Evolutionary conservation across 1,140 invertebrate species (phyloP), one percentile per base, ranked within the genome.

Genomic region (Trissolcus basalis): DNA sequence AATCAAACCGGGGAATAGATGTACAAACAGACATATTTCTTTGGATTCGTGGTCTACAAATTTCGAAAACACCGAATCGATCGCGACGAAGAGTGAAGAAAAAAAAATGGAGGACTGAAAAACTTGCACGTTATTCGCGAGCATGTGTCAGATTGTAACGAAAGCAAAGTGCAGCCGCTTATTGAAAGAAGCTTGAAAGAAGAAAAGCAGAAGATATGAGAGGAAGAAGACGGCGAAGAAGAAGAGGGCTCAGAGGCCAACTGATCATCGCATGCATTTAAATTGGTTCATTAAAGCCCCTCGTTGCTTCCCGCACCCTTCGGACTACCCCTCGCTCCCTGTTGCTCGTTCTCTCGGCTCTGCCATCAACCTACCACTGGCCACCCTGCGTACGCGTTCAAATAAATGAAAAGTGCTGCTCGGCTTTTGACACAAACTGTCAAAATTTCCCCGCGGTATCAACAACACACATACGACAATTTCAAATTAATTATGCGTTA

Each of bases 261-360:
- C 86, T 87, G 87, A 88, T 88, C 86, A 88, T 88, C 87, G 87
- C 83, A 88, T 88, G 87, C 87, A 88, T 88, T 88, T 88, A 88
- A 88, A 88, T 88, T 88, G 87, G 87, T 88, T 88, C 87, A 88
- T 88, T 88, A 88, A 88, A 88, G 83, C 84, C 81, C 82, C 83
- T 80, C 63, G 76, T 77, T 69, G 69, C 80, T 80, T 74, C 78
- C 77, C 79, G 73, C 77, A 70, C 78, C 73, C 68, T 80, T 79
- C 80, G 27, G 60, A 64, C 75, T 77, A 69, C 76, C 67, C 54
- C 51, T 50, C 65, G 49, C 50, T 80, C 77, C 69, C 78, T 75
- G 78, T 71, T 77, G 60, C 65, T 69, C 45, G 71, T 45, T 68
- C 15, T 59, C 68, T 68, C 71, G 63, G 65, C 71, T 78, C 2